Conservation (phyloP, 2,888 invertebrate species). For the Himalopsyche japonica region DNA sequence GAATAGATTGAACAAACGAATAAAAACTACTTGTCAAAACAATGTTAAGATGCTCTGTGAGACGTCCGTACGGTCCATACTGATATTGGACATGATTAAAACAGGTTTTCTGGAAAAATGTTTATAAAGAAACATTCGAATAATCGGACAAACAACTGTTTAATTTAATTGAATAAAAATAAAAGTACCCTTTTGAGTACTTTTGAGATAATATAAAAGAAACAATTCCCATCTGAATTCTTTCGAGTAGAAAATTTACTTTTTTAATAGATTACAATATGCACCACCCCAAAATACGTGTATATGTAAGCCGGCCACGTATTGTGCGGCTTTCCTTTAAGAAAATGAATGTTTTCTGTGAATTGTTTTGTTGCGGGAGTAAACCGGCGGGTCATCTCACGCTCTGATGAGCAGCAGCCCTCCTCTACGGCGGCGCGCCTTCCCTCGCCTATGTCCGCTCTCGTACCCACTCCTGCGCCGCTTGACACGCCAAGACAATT, state of each 20-base stretch:
- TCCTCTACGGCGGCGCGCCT: not conserved
- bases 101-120: no score
- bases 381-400: constrained; percentile 6
- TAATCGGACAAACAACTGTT: no score
- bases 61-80: no score
- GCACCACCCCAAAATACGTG: not conserved
- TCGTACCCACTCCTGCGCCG: not conserved
- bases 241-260: not conserved
- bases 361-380: not conserved
- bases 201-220: not conserved
- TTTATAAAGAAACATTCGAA: no score
- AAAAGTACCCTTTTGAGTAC: not conserved
- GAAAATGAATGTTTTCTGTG: constrained; percentile 1
- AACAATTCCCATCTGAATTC: not conserved
- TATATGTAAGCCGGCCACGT: not conserved
- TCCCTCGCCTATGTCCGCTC: not conserved
- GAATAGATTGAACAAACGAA: no score
- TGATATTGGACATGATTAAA: no score
- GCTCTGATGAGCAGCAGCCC: not conserved
- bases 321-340: not conserved
- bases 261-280: not conserved
- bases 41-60: no score
- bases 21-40: no score
- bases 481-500: not conserved
- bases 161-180: not conserved